Evolutionary conservation across 2,888 invertebrate genomes (phyloP), one percentile per base, ranked within the genome.

Genomic region (Eristalis intricaria): DNA sequence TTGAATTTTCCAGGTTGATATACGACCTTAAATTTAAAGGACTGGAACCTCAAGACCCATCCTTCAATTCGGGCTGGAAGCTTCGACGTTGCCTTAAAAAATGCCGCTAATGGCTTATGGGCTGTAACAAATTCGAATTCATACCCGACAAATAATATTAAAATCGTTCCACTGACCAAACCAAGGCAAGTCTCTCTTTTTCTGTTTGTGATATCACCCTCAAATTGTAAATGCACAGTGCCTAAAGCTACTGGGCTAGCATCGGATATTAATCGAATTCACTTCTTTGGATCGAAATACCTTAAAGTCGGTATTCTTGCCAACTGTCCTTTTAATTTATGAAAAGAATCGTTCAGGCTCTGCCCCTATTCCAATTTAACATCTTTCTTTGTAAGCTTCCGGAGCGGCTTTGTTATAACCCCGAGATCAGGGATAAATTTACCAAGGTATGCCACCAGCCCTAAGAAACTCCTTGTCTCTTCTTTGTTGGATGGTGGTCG

Each of bases 391-490:
- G 91, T 90, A n/a, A 83, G 74, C 0, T 64, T 68, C 71, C 91
- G 88, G 13, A 92, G 78, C 10, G 91, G 89, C 29, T 90, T 89
- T 22, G 90, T 90, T 64, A 88, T 89, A 71, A 82, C 82, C 4
- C 89, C 83, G 32, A 89, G 32, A 90, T 89, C 83, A 1, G 88
- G 89, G 58, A 90, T 84, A 88, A 89, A 91, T 89, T 89, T 91
- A 29, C 89, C 90, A 60, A 81, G 90, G 83, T 91, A 93, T 71
- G 91, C 92, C 35, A 90, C 89, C 60, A 92, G 60, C 0, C 91
- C 91, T 7, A 91, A 80, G 71, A 91, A 91, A 84, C 91, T 91
- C 19, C 90, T 89, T 15, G 90, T 73, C 79, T 90, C 91, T 60
- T 90, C 90, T 76, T 89, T 89, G 19, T 43, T 89, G 3, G 35